Evolutionary conservation across 2,113 vertebrate genomes (phyloP).

Genomic region (Anhinga rufa): DNA sequence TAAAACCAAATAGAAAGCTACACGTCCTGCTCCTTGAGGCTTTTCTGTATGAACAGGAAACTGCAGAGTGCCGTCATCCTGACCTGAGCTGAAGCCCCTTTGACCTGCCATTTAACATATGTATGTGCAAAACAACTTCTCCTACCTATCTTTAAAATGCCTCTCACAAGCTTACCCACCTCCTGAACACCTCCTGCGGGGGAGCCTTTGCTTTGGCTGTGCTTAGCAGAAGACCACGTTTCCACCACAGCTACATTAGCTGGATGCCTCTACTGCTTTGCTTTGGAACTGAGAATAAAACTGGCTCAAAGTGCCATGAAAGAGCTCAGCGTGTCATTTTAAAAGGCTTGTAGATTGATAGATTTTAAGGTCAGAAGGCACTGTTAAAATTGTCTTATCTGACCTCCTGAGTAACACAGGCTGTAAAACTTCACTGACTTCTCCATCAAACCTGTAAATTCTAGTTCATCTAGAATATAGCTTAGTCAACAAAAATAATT

Average conservation of each 20-base stretch:
- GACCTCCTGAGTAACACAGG: neutral
- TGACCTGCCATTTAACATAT: neutral
- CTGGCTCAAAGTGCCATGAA: neutral
- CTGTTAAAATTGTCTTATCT: neutral
- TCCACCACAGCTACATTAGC: neutral
- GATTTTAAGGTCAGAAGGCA: neutral
- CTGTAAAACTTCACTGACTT: neutral
- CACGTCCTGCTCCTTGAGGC: fast-evolving
- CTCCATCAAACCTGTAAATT: neutral
- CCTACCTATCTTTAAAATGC: neutral
- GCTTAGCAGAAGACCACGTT: neutral
- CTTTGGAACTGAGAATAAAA: neutral
- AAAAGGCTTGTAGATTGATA: neutral
- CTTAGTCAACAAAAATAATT: conserved; percentile 5
- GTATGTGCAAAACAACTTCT: neutral
- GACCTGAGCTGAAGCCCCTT: neutral
- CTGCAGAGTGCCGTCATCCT: fast-evolving
- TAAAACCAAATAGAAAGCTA: neutral
- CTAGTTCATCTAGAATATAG: neutral
- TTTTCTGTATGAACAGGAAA: neutral
- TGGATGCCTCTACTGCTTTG: neutral
- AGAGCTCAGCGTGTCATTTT: neutral
- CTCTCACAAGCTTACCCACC: neutral
- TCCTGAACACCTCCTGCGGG: fast-evolving
- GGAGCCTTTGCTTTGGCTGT: neutral